Conservation (phyloP, 1,140 invertebrate species). For the Trichomalopsis sarcophagae region DNA sequence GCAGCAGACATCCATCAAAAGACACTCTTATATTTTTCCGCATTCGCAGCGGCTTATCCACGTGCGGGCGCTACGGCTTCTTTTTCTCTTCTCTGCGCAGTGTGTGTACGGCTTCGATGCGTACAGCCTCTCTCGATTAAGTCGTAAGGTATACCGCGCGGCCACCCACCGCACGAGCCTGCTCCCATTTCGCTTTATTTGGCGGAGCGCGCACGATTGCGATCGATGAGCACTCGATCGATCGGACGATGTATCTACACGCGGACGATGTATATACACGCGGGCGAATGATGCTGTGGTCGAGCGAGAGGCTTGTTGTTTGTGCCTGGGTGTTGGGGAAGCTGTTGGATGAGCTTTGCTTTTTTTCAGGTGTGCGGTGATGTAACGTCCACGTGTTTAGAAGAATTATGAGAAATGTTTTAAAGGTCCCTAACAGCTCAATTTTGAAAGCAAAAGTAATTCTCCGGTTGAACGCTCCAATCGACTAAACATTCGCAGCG, state of each 20-base stretch:
- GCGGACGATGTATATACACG: too few species aligned
- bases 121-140: neutral
- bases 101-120: neutral
- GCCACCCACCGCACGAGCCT: neutral
- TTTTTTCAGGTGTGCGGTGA: too few species aligned
- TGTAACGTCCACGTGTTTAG: neutral
- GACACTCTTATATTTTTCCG: neutral
- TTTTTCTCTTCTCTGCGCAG: neutral
- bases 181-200: constrained; percentile 28
- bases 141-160: neutral
- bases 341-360: too few species aligned
- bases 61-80: neutral
- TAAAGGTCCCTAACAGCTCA: neutral
- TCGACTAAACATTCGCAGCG: neutral
- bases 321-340: too few species aligned
- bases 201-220: neutral
- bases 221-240: neutral
- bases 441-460: neutral
- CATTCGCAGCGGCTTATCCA: neutral
- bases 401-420: neutral
- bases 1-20: neutral
- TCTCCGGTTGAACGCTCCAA: neutral
- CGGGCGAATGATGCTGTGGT: too few species aligned
- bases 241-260: too few species aligned
- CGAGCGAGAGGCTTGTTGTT: too few species aligned